Base-by-base conservation (phyloP, 2,797 vertebrate genomes). In the Chelonia mydas region DNA sequence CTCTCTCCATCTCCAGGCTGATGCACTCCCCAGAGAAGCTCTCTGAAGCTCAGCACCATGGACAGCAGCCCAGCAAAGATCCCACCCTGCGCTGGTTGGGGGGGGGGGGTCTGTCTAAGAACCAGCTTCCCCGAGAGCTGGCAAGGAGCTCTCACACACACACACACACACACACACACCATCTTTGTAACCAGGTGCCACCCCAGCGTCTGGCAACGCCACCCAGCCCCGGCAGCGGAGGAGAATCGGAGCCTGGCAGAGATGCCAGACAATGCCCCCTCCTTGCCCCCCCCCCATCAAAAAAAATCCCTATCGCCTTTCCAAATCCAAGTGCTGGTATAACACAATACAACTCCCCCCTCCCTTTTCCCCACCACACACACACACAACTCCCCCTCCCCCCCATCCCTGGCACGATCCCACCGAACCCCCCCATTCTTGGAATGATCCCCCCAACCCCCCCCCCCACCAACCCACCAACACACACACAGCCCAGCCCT, bases 221-320 rank as follows among this genome's bases (percentile, higher is more conserved):
- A 21, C 81, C 59, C 68, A 92, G 87, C 85, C 89, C 90, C 11
- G 54, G 90, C 90, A 76, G 78, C 51, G 88, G 83, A 88, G 57
- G 80, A 31, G 45, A 72, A 47, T 79, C n/a, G 77, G 77, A 72
- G 50, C 51, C 53, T 6, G 6, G 83, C 80, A 33, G 84, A 82
- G 83, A 85, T 90, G 82, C 83, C 88, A 76, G 57, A 87, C 91
- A 89, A 82, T 82, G 33, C 17, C 5, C 72, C 87, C 92, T 86
- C 91, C 90, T 89, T 92, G 11, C 54, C 88, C 51, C 21, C 83
- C n/a, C 72, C 55, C 76, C 45, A n/a, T 84, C 16, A 6, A 17
- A 51, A 51, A 53, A 53, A 53, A 53, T 87, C 93, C 97, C 97
- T 93, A 95, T 96, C 89, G 90, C 92, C 33, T 12, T 54, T 19